Conservation (phyloP, 2,113 vertebrate genomes). For the Thomomys bottae region DNA sequence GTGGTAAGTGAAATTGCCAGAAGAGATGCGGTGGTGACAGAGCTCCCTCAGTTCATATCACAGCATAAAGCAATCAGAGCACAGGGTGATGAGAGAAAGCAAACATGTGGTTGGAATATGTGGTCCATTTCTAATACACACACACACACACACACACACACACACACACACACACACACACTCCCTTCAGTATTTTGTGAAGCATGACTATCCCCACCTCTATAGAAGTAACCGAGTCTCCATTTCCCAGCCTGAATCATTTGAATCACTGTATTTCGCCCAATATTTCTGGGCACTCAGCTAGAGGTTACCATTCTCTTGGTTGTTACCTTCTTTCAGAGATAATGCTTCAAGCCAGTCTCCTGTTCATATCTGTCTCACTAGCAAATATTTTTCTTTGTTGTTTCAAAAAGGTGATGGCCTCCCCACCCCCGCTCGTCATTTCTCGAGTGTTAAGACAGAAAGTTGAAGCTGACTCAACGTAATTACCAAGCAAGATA, state of each 20-base stretch:
- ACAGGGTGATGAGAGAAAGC: neutral
- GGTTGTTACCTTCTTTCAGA: neutral
- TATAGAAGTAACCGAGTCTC: neutral
- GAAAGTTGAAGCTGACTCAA: neutral
- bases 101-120: neutral
- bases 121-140: neutral
- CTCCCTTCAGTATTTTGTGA: neutral
- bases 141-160: no score
- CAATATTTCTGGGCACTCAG: neutral
- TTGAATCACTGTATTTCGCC: neutral
- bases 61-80: neutral
- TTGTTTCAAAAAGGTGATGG: slow-evolving; percentile 21
- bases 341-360: neutral
- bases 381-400: neutral
- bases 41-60: neutral
- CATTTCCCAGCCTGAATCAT: neutral
- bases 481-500: neutral
- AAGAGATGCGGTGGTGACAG: neutral
- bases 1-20: neutral
- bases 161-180: no score
- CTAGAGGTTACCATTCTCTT: neutral
- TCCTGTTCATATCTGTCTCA: neutral
- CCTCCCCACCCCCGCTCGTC: neutral
- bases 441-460: neutral
- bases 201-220: neutral